Percentiles rank a stretch among this genome's conserved stretches.
Evolutionary conservation across 1,140 invertebrate species (phyloP).

Genomic region (Popillia japonica): DNA sequence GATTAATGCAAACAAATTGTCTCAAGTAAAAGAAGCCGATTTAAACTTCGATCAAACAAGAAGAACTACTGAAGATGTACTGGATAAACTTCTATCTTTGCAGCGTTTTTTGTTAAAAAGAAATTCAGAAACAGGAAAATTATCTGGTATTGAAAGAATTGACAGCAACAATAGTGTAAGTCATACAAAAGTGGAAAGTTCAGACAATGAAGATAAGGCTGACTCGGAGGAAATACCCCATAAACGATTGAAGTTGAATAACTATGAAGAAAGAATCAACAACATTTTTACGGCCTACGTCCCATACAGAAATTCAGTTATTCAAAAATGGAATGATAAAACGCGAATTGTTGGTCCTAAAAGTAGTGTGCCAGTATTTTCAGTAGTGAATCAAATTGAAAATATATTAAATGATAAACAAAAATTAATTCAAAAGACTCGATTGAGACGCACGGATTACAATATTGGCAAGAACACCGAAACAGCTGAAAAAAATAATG

Average conservation of each 20-base stretch:
- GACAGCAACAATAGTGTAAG: constrained; percentile 54
- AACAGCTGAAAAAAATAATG: constrained; percentile 49
- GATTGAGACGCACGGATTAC: constrained; percentile 79
- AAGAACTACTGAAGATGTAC: constrained; percentile 64
- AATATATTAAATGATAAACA: constrained; percentile 81
- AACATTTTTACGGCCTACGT: constrained; percentile 71
- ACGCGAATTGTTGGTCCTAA: constrained; percentile 72
- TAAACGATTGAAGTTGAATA: constrained; percentile 68
- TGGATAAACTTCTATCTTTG: constrained; percentile 72
- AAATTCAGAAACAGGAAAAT: constrained; percentile 71
- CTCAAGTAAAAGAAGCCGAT: constrained; percentile 66
- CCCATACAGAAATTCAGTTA: constrained; percentile 77
- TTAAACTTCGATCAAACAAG: constrained; percentile 64
- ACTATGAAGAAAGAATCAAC: constrained; percentile 71
- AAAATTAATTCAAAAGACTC: constrained; percentile 82
- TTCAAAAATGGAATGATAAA: constrained; percentile 94
- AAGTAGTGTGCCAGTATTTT: constrained; percentile 70
- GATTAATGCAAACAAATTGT: constrained; percentile 77
- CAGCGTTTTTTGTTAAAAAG: constrained; percentile 69
- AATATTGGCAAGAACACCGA: constrained; percentile 72
- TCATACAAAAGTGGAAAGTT: constrained; percentile 64
- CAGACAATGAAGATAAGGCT: constrained; percentile 47
- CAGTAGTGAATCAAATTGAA: constrained; percentile 87
- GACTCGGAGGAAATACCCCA: constrained; percentile 59
- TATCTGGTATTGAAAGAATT: constrained; percentile 49